Conservation (phyloP, 1,140 invertebrate species). For the Brachystomella parvula region DNA sequence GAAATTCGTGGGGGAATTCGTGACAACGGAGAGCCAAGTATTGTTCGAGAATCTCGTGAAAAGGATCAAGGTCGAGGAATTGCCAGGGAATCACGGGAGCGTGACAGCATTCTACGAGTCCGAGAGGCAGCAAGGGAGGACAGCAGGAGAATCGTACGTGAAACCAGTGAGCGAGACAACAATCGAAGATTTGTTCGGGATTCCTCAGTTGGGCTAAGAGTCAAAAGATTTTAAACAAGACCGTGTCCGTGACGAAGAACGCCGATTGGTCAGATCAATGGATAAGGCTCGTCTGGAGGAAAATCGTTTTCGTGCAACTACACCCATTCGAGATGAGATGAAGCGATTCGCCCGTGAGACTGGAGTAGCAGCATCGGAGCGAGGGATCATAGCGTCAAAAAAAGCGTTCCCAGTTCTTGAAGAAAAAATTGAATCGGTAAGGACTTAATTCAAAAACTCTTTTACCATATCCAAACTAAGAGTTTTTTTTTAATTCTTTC, state of each 20-base stretch:
- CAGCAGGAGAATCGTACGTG: slow-evolving; percentile 14
- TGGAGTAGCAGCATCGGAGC: not conserved
- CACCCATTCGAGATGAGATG: not conserved
- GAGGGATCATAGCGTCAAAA: not conserved
- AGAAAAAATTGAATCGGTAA: not conserved
- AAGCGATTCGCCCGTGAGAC: slow-evolving; percentile 6
- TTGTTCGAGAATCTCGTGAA: slow-evolving; percentile 11
- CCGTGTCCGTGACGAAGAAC: not conserved
- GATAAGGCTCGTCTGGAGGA: not conserved
- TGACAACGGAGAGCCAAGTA: not conserved
- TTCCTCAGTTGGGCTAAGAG: not conserved
- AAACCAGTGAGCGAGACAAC: slow-evolving; percentile 11
- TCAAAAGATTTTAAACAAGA: not conserved
- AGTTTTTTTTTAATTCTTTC: slow-evolving; percentile 14
- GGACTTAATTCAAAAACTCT: not conserved
- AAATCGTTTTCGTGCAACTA: not conserved
- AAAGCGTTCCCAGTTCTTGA: not conserved
- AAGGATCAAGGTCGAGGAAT: not conserved
- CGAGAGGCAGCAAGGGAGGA: slow-evolving; percentile 16
- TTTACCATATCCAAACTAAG: not conserved
- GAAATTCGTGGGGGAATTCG: slow-evolving; percentile 10
- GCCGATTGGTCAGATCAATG: slow-evolving; percentile 5
- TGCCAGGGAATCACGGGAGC: not conserved
- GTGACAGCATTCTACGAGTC: slow-evolving; percentile 1
- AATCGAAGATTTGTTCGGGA: slow-evolving; percentile 11